Base-by-base conservation (phyloP, 2,797 vertebrate species). In the Rhinichthys osculus region DNA sequence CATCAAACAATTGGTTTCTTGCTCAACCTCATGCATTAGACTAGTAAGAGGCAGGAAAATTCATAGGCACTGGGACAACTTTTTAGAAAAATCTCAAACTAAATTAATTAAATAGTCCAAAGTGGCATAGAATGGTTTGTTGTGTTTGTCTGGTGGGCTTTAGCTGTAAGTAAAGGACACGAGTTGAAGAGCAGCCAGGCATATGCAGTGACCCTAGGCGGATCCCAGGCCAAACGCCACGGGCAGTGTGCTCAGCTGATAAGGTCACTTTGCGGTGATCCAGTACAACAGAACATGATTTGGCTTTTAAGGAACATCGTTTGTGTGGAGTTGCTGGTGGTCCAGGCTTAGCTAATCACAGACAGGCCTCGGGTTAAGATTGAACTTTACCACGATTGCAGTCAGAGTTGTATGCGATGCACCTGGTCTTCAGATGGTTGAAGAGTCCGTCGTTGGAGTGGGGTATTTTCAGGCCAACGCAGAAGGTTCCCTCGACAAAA, bases 241-340 rank as follows among this genome's bases (percentile, higher is more conserved):
- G 33, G 85, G 87, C 85, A 27, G 73, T 83, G 64, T 44, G 83
- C 81, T 83, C 71, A 59, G 78, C 83, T 84, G 80, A 86, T 84
- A 87, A 87, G 89, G 89, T 88, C 85, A 88, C 76, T 79, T 59
- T 85, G 83, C 54, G 30, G 66, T 21, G 40, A 59, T 84, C 66
- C 83, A 81, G 59, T 77, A 71, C n/a, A 57, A 78, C 70, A 82
- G 71, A 81, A 81, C 87, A 70, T 85, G 77, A 87, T 81, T 87
- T 88, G 87, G 87, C 85, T 83, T 85, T 87, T 83, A 83, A 42
- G 13, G 14, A 54, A 74, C 82, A 74, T 84, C 35, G 73, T 62
- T 72, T 54, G 35, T 81, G 71, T 70, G 35, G 17, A 47, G 40
- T 85, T 50, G 71, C 57, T 77, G 17, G 57, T 6, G 77, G 38